Base-by-base conservation (phyloP, 2,888 invertebrate genomes). In the Ctenicera cuprea region DNA sequence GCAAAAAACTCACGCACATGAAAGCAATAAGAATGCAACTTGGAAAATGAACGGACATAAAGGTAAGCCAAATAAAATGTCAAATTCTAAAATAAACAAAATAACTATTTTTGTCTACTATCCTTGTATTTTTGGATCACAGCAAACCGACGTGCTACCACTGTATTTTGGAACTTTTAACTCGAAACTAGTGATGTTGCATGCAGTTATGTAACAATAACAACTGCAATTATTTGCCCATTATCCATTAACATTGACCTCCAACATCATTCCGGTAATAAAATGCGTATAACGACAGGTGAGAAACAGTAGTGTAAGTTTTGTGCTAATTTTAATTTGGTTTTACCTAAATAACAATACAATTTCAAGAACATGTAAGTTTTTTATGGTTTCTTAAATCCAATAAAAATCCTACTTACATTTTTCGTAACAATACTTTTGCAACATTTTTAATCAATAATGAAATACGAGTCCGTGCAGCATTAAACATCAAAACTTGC, bases 11-110 rank as follows among this genome's bases (percentile, higher is more conserved):
- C 22, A 71, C 59, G 8, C 50, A 30, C 30, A 64, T 26, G 22
- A 30, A 70, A 8, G 41, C 33, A 7, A 43, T 59, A 3, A 70
- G 14, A 38, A 73, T 50, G 48, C 54, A 65, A 9, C 22, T 12
- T 12, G 63, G 45, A 33, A 73, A 54, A 30, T 71, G 57, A 30
- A 64, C 37, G 11, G n/a, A 30, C 43, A 65, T 33, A 18, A 38
- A 38, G n/a, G 22, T 41, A 16, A 14, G 11, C 2, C 1, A 11
- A 18, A 9, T 38, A 41, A 41, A 43, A 61, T 14, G 22, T n/a
- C 12, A 33, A 54, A 30, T 33, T 30, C 3, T 54, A n/a, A 30
- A 22, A 26, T 11, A 52, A 52, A 52, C 14, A 54, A 54, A n/a
- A n/a, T n/a, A 22, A 52, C 4, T 1, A 26, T n/a, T n/a, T n/a